phyloP scores from a whole-genome alignment of 1,140 invertebrate genomes.

The Amyelois transitella region DNA sequence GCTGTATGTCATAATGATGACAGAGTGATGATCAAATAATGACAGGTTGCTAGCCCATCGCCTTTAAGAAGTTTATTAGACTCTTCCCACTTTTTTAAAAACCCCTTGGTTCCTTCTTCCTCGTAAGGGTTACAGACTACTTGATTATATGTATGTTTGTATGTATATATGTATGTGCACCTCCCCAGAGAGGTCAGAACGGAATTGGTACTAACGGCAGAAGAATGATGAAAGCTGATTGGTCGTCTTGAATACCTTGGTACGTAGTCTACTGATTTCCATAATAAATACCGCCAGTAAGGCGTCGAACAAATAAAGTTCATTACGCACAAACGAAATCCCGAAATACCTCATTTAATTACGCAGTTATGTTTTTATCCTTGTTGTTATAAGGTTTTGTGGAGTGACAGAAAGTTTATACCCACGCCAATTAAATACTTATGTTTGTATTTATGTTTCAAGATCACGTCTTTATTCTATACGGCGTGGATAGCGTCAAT shows the following conservation, averaged over 20 bases:
- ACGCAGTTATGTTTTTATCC: too few relatives aligned
- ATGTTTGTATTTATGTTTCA: too few relatives aligned
- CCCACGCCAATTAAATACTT: too few relatives aligned
- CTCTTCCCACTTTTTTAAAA: conserved; percentile 4
- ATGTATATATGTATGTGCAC: background rate
- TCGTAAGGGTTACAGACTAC: background rate
- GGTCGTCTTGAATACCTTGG: background rate
- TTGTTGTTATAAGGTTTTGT: too few relatives aligned
- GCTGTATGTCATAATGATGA: too few relatives aligned
- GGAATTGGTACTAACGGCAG: background rate
- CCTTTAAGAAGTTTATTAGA: too few relatives aligned
- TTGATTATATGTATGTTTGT: background rate
- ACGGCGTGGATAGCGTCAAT: too few relatives aligned
- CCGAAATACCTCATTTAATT: conserved; percentile 18
- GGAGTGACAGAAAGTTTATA: too few relatives aligned
- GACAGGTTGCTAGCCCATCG: too few relatives aligned
- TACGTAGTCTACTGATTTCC: conserved; percentile 18
- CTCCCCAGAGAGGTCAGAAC: background rate
- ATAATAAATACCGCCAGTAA: conserved; percentile 21
- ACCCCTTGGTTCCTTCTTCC: background rate
- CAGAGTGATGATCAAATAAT: too few relatives aligned
- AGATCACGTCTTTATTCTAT: too few relatives aligned
- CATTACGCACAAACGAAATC: conserved; percentile 15
- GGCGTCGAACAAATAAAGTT: conserved; percentile 22
- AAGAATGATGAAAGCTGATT: background rate